These are phyloP conservation scores for Syrista parreyssii DNA, from an alignment of 2,888 invertebrate genomes.

Conservation along the genomic window DNA sequence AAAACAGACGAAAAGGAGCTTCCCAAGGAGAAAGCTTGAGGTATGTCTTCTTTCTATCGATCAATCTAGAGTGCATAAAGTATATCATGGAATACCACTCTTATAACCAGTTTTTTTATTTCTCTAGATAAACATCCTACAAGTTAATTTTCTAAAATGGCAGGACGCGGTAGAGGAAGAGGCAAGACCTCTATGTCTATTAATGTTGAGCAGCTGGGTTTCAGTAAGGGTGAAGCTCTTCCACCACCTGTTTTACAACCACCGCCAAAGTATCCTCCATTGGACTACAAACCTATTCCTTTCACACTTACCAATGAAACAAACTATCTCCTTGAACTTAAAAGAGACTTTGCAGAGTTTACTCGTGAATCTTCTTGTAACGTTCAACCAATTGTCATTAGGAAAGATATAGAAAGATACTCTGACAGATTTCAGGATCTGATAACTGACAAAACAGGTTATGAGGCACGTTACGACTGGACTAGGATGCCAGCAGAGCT, in stretches of 20 bases:
- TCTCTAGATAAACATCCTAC: neutral
- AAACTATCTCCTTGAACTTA: slow-evolving; percentile 78
- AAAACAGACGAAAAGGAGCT: slow-evolving; percentile 47
- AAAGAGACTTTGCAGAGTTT: slow-evolving; percentile 79
- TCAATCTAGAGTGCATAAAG: neutral
- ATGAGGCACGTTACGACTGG: slow-evolving; percentile 55
- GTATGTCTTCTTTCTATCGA: slow-evolving; percentile 5
- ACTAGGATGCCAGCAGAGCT: slow-evolving; percentile 53
- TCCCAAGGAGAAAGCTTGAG: slow-evolving; percentile 45
- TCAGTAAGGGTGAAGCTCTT: slow-evolving; percentile 60
- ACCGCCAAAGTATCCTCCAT: slow-evolving; percentile 63
- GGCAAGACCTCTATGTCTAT: slow-evolving; percentile 59
- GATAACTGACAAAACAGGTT: slow-evolving; percentile 38
- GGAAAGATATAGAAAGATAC: slow-evolving; percentile 58
- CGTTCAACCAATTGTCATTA: slow-evolving; percentile 51
- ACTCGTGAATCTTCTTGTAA: slow-evolving; percentile 77
- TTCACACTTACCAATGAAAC: slow-evolving; percentile 66
- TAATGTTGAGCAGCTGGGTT: slow-evolving; percentile 61
- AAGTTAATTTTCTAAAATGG: slow-evolving; percentile 44
- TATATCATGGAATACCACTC: neutral
- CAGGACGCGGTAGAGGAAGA: slow-evolving; percentile 58
- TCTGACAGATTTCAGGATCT: slow-evolving; percentile 56
- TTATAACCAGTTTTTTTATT: slow-evolving; percentile 3
- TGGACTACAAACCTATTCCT: slow-evolving; percentile 67
- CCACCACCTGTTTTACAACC: slow-evolving; percentile 63